Percentiles rank a stretch among this genome's conserved stretches.
Conservation (phyloP, 2,888 invertebrate species). For the Scrobipalpa costella region DNA sequence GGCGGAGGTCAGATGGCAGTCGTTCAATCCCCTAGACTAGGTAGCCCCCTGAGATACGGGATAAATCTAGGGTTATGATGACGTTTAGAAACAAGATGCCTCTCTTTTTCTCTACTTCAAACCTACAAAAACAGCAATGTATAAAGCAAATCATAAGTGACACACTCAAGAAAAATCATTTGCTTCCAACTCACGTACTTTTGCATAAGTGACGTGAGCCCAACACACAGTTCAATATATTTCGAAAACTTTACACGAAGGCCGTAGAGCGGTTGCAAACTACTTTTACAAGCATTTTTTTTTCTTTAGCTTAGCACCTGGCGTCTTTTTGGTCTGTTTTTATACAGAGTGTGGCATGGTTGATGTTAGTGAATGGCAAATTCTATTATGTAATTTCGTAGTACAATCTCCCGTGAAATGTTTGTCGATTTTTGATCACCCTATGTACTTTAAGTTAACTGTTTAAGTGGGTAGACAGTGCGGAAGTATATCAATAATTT, state of each 20-base stretch:
- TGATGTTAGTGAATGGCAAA: background rate
- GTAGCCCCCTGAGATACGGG: too few relatives aligned
- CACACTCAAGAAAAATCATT: slow-evolving; percentile 34
- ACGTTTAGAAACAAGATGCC: too few relatives aligned
- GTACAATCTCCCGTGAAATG: too few relatives aligned
- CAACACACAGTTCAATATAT: slow-evolving; percentile 46
- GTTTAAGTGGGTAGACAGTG: background rate
- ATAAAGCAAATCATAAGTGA: background rate
- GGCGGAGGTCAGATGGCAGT: too few relatives aligned
- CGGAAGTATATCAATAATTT: background rate
- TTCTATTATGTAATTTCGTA: background rate
- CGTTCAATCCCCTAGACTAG: too few relatives aligned
- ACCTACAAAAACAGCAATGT: background rate
- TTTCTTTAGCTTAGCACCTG: background rate
- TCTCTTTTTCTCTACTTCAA: background rate
- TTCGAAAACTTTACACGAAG: slow-evolving; percentile 40
- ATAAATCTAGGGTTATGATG: too few relatives aligned
- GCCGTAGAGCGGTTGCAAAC: slow-evolving; percentile 24
- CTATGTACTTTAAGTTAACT: background rate
- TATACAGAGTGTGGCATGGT: background rate
- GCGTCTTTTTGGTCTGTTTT: background rate
- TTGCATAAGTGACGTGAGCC: slow-evolving; percentile 62
- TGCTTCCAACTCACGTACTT: slow-evolving; percentile 57
- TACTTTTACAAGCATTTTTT: slow-evolving; percentile 24
- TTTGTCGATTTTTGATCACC: background rate